Evolutionary conservation across 2,888 invertebrate species (phyloP), one percentile per base, ranked within the genome.

Genomic region (Xestia c-nigrum): DNA sequence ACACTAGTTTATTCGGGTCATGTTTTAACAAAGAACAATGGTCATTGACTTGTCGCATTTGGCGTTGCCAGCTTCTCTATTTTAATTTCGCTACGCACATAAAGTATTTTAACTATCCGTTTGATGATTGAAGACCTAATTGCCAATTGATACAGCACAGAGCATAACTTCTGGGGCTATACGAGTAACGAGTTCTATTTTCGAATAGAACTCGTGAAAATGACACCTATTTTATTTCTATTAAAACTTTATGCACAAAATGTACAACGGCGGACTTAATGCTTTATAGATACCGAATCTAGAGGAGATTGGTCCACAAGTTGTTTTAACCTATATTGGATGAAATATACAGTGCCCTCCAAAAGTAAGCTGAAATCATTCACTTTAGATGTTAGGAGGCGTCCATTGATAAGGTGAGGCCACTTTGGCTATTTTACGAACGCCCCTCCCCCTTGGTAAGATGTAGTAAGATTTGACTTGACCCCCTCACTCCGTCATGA

Each of bases 1-100:
- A 70, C 69, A 61, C 21, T 64, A 64, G 67, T 65, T 74, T 59
- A 80, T 85, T 79, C 74, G 78, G 76, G 74, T 81, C 76, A 79
- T 81, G 72, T 78, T 81, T 80, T 65, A 72, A 86, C 74, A 75
- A 80, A 74, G 78, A 75, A 84, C 87, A 84, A 72, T 85, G 80
- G 72, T 85, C 87, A 77, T 75, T 77, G 81, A 84, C 84, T 74
- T 63, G 80, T 79, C 72, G 46, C 74, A 72, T 83, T 86, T 80
- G 57, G 75, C 87, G 50, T 65, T 40, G 69, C 47, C 66, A 55
- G 84, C 70, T 76, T 82, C 67, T 71, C 74, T 81, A 72, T 74
- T 76, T 57, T 74, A 72, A 79, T 86, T 84, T 79, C 52, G 63
- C 61, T 72, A 75, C 52, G 71, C 55, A 16, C 59, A 68, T 69